Conservation (phyloP, 2,797 vertebrate genomes). For the Sphaeramia orbicularis region DNA sequence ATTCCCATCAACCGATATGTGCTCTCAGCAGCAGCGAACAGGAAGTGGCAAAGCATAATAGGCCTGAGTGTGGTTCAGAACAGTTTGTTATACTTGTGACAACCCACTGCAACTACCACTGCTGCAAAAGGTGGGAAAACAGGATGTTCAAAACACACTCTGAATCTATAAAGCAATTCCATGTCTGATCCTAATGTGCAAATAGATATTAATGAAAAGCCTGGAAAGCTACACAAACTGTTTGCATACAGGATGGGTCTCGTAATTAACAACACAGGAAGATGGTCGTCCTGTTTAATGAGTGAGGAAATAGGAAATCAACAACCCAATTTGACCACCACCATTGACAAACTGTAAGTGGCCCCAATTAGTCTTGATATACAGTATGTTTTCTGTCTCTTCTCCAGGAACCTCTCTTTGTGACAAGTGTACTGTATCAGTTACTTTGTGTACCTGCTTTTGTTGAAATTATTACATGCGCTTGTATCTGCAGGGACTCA, state of each 20-base stretch:
- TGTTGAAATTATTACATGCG: background rate
- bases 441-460: background rate
- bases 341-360: slow-evolving; percentile 61
- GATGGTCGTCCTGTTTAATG: slow-evolving; percentile 56
- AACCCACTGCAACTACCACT: too few relatives aligned
- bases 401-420: background rate
- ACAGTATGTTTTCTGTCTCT: slow-evolving; percentile 27
- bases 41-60: too few relatives aligned
- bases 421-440: background rate
- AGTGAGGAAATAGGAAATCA: slow-evolving; percentile 71
- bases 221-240: background rate
- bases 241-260: slow-evolving; percentile 5
- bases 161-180: background rate
- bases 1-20: too few relatives aligned
- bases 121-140: too few relatives aligned
- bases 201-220: slow-evolving; percentile 1
- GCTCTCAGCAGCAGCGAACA: too few relatives aligned
- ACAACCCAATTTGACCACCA: slow-evolving; percentile 53
- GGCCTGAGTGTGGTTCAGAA: too few relatives aligned
- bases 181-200: background rate
- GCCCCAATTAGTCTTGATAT: slow-evolving; percentile 63
- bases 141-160: too few relatives aligned
- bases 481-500: background rate
- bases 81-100: too few relatives aligned
- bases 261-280: slow-evolving; percentile 62